A percentile compares a stretch with the other conserved stretches of the same genome.
Conservation (phyloP, 2,888 invertebrate species). For the Argyra leucocephala region DNA sequence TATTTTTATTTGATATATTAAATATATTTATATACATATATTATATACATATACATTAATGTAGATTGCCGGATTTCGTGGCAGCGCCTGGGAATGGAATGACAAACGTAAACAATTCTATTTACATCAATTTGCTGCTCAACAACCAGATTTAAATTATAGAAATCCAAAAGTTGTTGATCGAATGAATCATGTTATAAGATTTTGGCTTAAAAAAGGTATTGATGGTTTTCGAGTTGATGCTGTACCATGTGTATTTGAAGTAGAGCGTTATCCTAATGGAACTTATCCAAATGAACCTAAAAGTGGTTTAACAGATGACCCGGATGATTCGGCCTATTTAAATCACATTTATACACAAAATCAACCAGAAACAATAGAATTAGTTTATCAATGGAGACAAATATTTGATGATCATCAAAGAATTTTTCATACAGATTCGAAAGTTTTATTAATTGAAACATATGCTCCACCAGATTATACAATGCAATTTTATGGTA, state of each 20-base stretch:
- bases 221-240: slow-evolving; percentile 68
- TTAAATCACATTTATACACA: slow-evolving; percentile 55
- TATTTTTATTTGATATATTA: background rate
- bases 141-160: slow-evolving; percentile 75
- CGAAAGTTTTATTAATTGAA: slow-evolving; percentile 52
- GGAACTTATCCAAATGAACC: slow-evolving; percentile 45
- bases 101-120: slow-evolving; percentile 55
- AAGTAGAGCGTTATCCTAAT: slow-evolving; percentile 36
- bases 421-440: slow-evolving; percentile 31
- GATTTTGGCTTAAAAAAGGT: slow-evolving; percentile 65
- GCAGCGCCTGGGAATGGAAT: slow-evolving; percentile 60
- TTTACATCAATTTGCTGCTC: slow-evolving; percentile 52
- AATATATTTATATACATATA: background rate
- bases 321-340: slow-evolving; percentile 48
- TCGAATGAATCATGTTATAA: slow-evolving; percentile 54
- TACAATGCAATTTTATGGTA: slow-evolving; percentile 51
- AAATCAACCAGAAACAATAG: slow-evolving; percentile 50
- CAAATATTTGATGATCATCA: slow-evolving; percentile 46
- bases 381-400: slow-evolving; percentile 50
- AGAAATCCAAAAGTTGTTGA: slow-evolving; percentile 56
- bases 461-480: slow-evolving; percentile 47
- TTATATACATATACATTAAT: background rate
- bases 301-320: slow-evolving; percentile 41
- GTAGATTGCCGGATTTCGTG: slow-evolving; percentile 47
- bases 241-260: slow-evolving; percentile 53